Evolutionary conservation across 2,797 vertebrate genomes (phyloP).

Genomic region (Potorous gilbertii): DNA sequence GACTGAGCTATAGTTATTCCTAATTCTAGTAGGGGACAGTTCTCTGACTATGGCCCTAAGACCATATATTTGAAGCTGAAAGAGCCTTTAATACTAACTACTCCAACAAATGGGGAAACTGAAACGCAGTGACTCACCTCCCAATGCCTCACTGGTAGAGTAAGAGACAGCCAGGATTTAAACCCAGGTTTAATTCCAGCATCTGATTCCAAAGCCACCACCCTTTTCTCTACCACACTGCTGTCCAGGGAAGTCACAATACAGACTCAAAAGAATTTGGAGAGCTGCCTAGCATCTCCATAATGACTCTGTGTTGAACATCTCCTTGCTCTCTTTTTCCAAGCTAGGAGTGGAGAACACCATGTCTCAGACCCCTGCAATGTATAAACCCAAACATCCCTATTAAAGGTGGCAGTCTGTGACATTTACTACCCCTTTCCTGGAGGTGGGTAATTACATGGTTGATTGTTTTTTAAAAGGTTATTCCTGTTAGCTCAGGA

Average conservation of each 20-base stretch:
- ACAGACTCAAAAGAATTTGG: slow-evolving; percentile 56
- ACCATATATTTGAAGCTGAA: not conserved
- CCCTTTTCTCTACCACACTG: not conserved
- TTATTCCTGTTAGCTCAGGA: not conserved
- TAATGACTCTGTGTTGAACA: not conserved
- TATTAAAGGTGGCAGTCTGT: not conserved
- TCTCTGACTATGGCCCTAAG: not conserved
- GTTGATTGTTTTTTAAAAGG: not conserved
- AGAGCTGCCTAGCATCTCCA: not conserved
- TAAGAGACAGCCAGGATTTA: not conserved
- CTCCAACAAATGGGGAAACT: not conserved
- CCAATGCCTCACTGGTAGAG: not conserved
- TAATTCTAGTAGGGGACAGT: not conserved
- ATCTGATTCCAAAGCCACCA: not conserved
- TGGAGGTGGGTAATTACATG: slow-evolving; percentile 7
- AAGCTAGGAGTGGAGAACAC: slow-evolving; percentile 20
- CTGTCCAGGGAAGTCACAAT: slow-evolving; percentile 41
- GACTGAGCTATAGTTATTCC: not conserved
- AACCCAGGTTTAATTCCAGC: not conserved
- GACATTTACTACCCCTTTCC: not conserved
- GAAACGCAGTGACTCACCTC: not conserved
- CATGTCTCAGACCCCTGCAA: not conserved
- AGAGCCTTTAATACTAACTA: not conserved
- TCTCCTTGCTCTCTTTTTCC: slow-evolving; percentile 14
- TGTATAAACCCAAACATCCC: slow-evolving; percentile 13